A percentile compares a stretch with the other conserved stretches of the same genome.
These are phyloP conservation scores for Ornithoptera priamus DNA, from an alignment of 2,888 invertebrate genomes.

Conservation along the genomic window DNA sequence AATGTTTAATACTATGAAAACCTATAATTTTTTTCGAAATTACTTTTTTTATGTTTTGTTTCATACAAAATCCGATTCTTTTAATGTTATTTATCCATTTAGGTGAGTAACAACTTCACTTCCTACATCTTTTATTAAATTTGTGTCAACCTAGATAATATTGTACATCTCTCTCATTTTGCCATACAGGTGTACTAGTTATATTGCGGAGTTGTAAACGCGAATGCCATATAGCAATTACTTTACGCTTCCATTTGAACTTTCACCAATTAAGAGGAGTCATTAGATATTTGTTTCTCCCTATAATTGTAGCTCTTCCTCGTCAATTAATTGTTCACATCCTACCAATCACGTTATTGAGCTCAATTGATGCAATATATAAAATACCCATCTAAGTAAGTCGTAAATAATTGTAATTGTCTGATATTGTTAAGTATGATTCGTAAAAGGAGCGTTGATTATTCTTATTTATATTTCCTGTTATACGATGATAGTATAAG, in stretches of 20 bases:
- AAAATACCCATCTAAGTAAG: constrained; percentile 32
- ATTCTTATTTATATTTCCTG: background rate
- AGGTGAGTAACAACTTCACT: background rate
- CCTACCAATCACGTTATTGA: constrained; percentile 54
- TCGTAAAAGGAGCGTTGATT: background rate
- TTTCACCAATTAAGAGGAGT: constrained; percentile 30
- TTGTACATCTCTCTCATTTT: background rate
- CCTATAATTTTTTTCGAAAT: no score
- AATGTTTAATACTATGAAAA: no score
- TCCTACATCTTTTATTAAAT: background rate
- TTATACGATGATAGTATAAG: background rate
- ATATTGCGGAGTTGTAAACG: constrained; percentile 9
- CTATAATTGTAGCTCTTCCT: constrained; percentile 64
- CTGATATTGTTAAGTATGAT: constrained; percentile 9
- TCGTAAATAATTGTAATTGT: constrained; percentile 16
- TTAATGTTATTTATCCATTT: background rate
- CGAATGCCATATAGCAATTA: constrained; percentile 20
- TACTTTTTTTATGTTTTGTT: no score
- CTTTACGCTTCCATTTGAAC: constrained; percentile 26
- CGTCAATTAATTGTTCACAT: constrained; percentile 60
- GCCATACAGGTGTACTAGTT: constrained; percentile 1
- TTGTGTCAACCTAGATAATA: background rate
- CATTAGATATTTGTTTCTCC: constrained; percentile 42
- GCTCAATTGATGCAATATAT: constrained; percentile 40
- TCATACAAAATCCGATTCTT: background rate